These are phyloP conservation scores for Indicator indicator DNA, from an alignment of 2,113 vertebrate species.

Conservation along the genomic window DNA sequence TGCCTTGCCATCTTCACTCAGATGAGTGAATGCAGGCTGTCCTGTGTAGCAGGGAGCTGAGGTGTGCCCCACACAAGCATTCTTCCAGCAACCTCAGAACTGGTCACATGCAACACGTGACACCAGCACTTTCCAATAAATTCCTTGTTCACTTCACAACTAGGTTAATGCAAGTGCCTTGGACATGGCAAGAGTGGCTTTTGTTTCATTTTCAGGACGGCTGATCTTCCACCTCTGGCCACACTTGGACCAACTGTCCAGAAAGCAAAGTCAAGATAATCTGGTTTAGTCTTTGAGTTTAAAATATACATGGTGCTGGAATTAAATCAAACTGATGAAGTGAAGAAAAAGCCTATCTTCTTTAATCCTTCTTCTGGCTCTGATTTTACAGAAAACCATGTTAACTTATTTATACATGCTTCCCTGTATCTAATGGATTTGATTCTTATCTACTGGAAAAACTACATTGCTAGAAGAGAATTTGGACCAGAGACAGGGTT, in stretches of 20 bases:
- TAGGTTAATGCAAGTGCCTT: no score
- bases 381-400: neutral
- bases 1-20: accelerated
- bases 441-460: neutral
- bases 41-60: neutral
- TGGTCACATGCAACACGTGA: accelerated
- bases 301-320: neutral
- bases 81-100: neutral
- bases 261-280: neutral
- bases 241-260: neutral
- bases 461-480: neutral
- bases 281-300: neutral
- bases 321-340: neutral
- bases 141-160: neutral
- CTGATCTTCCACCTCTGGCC: neutral
- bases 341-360: neutral
- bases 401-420: neutral
- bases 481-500: slow-evolving; percentile 11
- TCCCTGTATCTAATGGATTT: neutral
- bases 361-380: neutral
- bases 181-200: neutral
- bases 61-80: neutral
- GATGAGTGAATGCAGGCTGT: neutral
- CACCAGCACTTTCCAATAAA: neutral
- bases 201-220: neutral